Evolutionary conservation across 2,113 vertebrate species (phyloP).

Genomic region (Callaeas wilsoni): DNA sequence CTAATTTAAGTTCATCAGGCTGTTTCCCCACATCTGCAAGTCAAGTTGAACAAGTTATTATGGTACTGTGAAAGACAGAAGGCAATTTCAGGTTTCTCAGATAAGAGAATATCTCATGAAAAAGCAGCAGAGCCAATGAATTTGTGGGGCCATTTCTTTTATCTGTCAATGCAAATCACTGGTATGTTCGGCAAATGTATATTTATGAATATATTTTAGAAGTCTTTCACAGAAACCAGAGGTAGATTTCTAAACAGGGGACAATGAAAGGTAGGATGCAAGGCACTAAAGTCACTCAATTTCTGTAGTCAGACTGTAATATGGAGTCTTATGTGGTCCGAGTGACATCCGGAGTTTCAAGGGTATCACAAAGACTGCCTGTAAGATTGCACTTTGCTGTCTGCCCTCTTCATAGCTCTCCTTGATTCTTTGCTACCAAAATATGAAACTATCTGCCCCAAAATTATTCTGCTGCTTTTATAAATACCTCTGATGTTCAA

Average conservation of each 20-base stretch:
- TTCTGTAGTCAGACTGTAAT: neutral
- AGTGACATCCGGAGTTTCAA: neutral
- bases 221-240: neutral
- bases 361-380: neutral
- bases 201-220: neutral
- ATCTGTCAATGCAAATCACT: neutral
- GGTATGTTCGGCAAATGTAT: neutral
- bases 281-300: neutral
- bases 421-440: neutral
- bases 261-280: neutral
- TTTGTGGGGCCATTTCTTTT: neutral
- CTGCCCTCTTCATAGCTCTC: neutral
- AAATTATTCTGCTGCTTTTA: neutral
- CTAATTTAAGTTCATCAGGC: neutral
- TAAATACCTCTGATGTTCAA: neutral
- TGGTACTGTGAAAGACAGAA: neutral
- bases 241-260: neutral
- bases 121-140: neutral
- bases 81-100: neutral
- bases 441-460: neutral
- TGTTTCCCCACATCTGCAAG: neutral
- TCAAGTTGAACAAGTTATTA: neutral
- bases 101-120: neutral
- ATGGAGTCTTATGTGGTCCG: neutral
- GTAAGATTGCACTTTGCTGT: neutral